Evolutionary conservation across 2,113 vertebrate genomes (phyloP).

Genomic region (Anas platyrhynchos): DNA sequence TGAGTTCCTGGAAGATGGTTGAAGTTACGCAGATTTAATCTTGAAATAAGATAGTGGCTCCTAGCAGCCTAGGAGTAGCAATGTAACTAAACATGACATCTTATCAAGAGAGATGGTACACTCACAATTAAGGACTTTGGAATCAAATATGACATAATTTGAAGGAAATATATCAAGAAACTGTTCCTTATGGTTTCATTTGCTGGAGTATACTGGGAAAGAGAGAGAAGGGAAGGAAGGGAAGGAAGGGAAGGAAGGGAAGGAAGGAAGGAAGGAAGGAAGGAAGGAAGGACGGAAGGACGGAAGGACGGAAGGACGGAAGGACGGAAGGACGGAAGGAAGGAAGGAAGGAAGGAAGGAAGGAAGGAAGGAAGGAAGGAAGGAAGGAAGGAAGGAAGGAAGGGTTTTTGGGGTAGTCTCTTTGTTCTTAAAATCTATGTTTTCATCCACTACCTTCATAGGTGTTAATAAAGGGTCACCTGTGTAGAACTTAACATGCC

Average conservation of each 20-base stretch:
- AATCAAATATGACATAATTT: background rate
- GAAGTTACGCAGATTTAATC: background rate
- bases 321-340: background rate
- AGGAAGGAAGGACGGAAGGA: background rate
- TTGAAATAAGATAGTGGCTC: background rate
- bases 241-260: background rate
- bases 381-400: background rate
- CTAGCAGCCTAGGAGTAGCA: background rate
- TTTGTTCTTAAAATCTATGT: background rate
- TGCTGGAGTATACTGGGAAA: background rate
- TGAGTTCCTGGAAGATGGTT: background rate
- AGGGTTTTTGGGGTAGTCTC: accelerated
- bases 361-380: background rate
- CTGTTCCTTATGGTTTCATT: background rate
- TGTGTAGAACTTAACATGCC: background rate
- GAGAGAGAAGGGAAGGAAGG: background rate
- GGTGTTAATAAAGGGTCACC: background rate
- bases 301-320: background rate
- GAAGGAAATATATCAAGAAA: background rate
- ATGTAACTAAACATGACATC: background rate
- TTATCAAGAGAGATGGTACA: background rate
- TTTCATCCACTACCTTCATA: background rate
- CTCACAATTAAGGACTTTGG: background rate
- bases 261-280: background rate
- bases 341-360: background rate